phyloP scores from a whole-genome alignment of 2,797 vertebrate species.

The Acrossocheilus wenchowensis region DNA sequence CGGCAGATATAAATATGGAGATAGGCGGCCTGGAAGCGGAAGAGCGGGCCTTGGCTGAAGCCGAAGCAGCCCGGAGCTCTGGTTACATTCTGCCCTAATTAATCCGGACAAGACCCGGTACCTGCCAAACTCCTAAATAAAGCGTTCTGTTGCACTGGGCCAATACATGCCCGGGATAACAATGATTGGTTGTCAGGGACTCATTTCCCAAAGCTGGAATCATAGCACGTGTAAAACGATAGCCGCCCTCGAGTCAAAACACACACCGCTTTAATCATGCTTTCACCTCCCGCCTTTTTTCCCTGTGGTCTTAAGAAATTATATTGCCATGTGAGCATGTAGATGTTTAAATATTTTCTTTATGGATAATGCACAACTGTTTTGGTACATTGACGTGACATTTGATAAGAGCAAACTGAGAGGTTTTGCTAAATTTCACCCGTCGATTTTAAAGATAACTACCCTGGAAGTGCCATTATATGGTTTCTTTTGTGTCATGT shows the following conservation, averaged over 20 bases:
- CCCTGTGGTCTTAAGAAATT: slow-evolving; percentile 42
- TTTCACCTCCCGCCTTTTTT: slow-evolving; percentile 26
- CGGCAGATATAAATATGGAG: slow-evolving; percentile 75
- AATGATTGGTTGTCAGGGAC: slow-evolving; percentile 69
- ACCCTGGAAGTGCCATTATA: slow-evolving; percentile 30
- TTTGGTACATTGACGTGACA: slow-evolving; percentile 33
- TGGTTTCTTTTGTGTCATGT: slow-evolving; percentile 22
- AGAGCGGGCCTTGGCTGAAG: slow-evolving; percentile 71
- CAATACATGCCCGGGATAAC: slow-evolving; percentile 61
- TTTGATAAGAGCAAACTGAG: slow-evolving; percentile 8
- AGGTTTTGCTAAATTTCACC: slow-evolving; percentile 30
- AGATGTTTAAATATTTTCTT: slow-evolving; percentile 47
- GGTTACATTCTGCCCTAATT: slow-evolving; percentile 76
- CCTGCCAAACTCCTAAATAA: slow-evolving; percentile 74
- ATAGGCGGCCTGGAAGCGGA: slow-evolving; percentile 71
- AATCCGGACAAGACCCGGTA: slow-evolving; percentile 73
- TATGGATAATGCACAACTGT: slow-evolving; percentile 57
- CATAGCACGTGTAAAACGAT: slow-evolving; percentile 65
- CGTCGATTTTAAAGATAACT: slow-evolving; percentile 54
- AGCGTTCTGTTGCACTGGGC: slow-evolving; percentile 68
- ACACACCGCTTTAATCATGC: slow-evolving; percentile 56
- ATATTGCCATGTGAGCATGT: slow-evolving; percentile 40
- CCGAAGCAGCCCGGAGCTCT: slow-evolving; percentile 70
- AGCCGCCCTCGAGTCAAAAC: slow-evolving; percentile 67
- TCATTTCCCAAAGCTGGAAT: slow-evolving; percentile 67